These are phyloP conservation scores for Stenichneumon culpator DNA, from an alignment of 2,888 invertebrate genomes.

Conservation along the genomic window DNA sequence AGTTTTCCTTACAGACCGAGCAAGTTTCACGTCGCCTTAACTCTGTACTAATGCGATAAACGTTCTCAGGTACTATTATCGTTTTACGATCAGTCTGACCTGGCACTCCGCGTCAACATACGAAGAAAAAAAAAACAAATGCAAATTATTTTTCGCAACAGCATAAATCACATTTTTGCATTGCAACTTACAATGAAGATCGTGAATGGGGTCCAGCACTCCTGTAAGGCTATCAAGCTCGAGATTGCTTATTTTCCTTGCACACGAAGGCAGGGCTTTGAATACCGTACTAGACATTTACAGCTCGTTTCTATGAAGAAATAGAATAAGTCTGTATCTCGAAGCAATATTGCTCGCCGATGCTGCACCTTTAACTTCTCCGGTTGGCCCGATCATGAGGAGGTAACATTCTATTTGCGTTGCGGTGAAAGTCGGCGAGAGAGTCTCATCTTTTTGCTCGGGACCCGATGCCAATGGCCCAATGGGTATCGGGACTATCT, in stretches of 20 bases:
- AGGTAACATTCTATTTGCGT: constrained; percentile 65
- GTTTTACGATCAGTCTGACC: background rate
- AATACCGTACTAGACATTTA: background rate
- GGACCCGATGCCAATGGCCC: constrained; percentile 53
- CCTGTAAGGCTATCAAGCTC: background rate
- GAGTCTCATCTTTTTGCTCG: constrained; percentile 62
- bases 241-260: background rate
- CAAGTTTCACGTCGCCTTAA: background rate
- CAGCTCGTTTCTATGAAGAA: constrained; percentile 1
- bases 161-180: background rate
- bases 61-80: background rate
- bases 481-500: constrained; percentile 46
- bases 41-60: background rate
- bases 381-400: constrained; percentile 45
- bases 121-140: background rate
- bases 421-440: constrained; percentile 66
- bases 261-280: background rate
- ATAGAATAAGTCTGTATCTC: constrained; percentile 27
- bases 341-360: constrained; percentile 43
- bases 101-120: background rate
- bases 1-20: too few species aligned
- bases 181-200: background rate
- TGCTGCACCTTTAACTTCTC: constrained; percentile 41
- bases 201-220: background rate
- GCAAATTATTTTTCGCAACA: background rate